Percentiles rank a stretch among this genome's conserved stretches.
Conservation (phyloP, 2,113 vertebrate species). For the Odocoileus hemionus region DNA sequence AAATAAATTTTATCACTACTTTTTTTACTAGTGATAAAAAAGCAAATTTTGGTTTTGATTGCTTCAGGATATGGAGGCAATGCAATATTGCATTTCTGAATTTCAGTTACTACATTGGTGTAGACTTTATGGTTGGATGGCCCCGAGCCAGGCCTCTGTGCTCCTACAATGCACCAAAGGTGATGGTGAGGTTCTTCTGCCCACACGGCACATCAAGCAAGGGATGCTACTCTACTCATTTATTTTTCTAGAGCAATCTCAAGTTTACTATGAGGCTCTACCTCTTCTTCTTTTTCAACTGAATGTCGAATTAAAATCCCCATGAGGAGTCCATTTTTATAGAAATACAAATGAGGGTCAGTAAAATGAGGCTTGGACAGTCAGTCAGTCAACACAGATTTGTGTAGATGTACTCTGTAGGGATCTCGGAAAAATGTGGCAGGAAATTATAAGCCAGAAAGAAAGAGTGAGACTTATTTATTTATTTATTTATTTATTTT, state of each 20-base stretch:
- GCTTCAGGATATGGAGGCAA: constrained; percentile 42
- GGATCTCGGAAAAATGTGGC: neutral
- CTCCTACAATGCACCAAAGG: neutral
- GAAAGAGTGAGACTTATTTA: neutral
- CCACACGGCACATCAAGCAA: neutral
- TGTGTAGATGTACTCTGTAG: neutral
- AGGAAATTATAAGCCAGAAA: neutral
- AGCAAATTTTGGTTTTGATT: constrained; percentile 53
- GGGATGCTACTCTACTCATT: neutral
- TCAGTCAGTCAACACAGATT: neutral
- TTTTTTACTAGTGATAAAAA: constrained; percentile 38
- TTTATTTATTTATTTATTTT: neutral
- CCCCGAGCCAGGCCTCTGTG: neutral
- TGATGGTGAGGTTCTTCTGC: neutral
- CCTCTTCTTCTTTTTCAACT: neutral
- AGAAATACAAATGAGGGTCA: neutral
- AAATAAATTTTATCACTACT: neutral
- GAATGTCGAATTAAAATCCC: neutral
- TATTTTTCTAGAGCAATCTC: neutral
- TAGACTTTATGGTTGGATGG: constrained; percentile 41
- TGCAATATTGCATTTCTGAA: constrained; percentile 61
- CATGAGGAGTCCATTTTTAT: neutral
- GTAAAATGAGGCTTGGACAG: neutral
- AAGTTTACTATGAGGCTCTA: constrained; percentile 14
- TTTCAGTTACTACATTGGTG: constrained; percentile 68